These are phyloP conservation scores for Macquaria australasica DNA, from an alignment of 2,113 vertebrate genomes.

Conservation along the genomic window DNA sequence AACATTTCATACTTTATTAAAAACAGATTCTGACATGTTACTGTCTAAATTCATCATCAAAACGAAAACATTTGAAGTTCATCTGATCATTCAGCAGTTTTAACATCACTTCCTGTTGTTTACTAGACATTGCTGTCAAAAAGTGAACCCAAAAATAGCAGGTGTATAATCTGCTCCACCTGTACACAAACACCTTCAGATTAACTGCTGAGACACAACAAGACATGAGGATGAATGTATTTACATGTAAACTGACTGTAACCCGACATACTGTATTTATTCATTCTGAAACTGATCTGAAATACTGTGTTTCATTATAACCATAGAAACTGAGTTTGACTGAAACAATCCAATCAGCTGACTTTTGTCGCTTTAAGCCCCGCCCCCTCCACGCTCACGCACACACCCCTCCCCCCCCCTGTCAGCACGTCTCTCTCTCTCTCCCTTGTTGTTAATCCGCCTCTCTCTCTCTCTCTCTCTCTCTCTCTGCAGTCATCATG, in stretches of 20 bases:
- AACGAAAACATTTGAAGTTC: not conserved
- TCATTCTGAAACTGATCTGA: not conserved
- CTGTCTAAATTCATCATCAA: too few relatives aligned
- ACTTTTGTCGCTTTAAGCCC: not conserved
- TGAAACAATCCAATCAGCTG: constrained; percentile 32
- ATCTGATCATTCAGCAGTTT: not conserved
- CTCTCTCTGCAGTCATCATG: constrained; percentile 86
- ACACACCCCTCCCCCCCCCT: constrained; percentile 2
- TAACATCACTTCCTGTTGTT: not conserved
- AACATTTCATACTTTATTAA: too few relatives aligned
- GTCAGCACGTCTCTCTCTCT: not conserved
- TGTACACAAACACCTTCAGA: not conserved
- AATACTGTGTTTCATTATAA: not conserved
- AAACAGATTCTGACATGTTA: too few relatives aligned
- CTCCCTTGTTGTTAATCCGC: constrained; percentile 45
- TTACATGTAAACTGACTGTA: not conserved
- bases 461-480: constrained; percentile 8
- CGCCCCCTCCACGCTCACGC: constrained; percentile 23
- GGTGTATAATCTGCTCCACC: not conserved
- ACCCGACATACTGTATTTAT: too few relatives aligned
- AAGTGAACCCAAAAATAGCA: not conserved
- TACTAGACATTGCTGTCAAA: not conserved
- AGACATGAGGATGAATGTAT: not conserved
- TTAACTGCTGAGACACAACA: not conserved
- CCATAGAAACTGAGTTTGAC: not conserved